phyloP scores from a whole-genome alignment of 2,113 vertebrate species.

The Cricetomys ansorgei region DNA sequence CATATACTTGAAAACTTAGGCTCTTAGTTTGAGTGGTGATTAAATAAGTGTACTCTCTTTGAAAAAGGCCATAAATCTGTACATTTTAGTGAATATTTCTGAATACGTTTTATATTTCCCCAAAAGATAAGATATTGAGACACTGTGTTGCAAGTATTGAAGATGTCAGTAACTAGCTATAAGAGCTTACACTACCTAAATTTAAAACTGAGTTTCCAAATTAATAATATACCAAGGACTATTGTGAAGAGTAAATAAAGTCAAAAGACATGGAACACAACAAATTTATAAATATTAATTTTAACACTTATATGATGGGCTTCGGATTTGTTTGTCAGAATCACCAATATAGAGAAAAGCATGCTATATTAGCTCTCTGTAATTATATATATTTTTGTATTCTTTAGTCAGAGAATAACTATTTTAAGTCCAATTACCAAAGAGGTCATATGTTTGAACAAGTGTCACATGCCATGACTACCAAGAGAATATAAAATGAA shows the following conservation, averaged over 20 bases:
- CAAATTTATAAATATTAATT: neutral
- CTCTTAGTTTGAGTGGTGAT: neutral
- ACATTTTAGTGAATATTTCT: neutral
- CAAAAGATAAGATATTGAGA: neutral
- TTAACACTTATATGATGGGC: neutral
- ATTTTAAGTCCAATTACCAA: neutral
- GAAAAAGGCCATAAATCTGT: neutral
- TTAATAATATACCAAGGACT: neutral
- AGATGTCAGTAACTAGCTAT: neutral
- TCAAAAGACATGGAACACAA: neutral
- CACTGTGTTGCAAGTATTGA: neutral
- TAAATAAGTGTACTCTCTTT: neutral
- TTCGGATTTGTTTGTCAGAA: conserved; percentile 36
- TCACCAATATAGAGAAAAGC: neutral
- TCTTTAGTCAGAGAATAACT: conserved; percentile 49
- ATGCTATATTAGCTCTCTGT: conserved; percentile 14
- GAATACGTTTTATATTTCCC: neutral
- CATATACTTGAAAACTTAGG: neutral
- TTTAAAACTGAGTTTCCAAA: conserved; percentile 6
- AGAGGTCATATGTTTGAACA: neutral
- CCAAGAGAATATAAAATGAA: conserved; percentile 36
- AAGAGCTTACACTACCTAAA: neutral
- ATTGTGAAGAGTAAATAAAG: neutral
- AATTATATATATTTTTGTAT: neutral
- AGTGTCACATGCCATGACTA: neutral